Conservation (phyloP, 2,797 vertebrate genomes). For the Artibeus jamaicensis region DNA sequence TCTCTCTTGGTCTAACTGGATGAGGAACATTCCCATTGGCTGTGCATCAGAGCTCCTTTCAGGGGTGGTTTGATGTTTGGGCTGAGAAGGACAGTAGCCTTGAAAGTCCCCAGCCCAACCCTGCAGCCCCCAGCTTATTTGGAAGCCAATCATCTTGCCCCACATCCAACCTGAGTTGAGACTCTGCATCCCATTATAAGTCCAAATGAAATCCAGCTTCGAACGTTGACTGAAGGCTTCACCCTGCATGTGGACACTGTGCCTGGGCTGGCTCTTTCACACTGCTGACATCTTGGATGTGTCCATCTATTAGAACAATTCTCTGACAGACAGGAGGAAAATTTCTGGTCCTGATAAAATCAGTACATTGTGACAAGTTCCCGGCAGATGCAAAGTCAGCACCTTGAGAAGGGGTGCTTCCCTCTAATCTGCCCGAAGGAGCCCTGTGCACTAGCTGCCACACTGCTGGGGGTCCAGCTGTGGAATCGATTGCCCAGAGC, state of each 20-base stretch:
- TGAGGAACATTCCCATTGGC: background rate
- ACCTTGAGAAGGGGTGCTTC: background rate
- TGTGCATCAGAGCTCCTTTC: background rate
- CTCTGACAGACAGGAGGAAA: background rate
- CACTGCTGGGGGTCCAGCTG: accelerated
- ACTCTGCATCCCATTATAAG: background rate
- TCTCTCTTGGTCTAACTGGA: background rate
- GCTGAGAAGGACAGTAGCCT: background rate
- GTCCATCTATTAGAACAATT: background rate
- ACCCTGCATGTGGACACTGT: accelerated
- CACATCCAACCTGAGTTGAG: background rate
- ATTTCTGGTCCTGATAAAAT: background rate
- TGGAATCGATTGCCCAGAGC: accelerated
- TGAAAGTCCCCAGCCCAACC: background rate
- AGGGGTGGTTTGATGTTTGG: background rate
- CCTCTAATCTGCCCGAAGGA: background rate
- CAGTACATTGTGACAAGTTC: background rate
- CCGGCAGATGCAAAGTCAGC: background rate
- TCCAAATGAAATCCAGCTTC: background rate
- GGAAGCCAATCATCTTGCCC: background rate
- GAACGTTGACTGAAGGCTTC: no score
- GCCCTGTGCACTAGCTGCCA: no score
- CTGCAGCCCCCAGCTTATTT: background rate
- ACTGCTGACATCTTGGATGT: background rate
- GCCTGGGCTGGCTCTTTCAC: background rate